Evolutionary conservation across 2,888 invertebrate species (phyloP).

Genomic region (Argyresthia albistria): DNA sequence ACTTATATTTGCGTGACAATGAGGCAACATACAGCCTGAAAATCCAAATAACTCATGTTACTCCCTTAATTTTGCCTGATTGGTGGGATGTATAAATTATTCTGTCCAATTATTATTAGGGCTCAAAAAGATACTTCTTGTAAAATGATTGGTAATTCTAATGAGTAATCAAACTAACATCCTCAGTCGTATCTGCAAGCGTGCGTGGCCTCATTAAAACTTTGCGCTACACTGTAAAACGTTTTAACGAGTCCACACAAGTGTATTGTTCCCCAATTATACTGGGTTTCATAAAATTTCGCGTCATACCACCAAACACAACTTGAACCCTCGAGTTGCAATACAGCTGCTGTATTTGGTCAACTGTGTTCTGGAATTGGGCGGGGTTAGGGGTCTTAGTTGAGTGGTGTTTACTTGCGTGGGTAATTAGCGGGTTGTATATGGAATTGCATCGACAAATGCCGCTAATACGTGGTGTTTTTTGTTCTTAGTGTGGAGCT

Average conservation of each 20-base stretch:
- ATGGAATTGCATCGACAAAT: slow-evolving; percentile 57
- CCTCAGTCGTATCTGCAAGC: too few relatives aligned
- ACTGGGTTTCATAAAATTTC: slow-evolving; percentile 62
- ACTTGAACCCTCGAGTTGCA: slow-evolving; percentile 16
- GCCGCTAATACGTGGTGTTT: slow-evolving; percentile 59
- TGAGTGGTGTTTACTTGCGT: slow-evolving; percentile 2
- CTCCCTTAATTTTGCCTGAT: too few relatives aligned
- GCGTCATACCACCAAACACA: slow-evolving; percentile 28
- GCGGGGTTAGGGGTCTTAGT: neutral
- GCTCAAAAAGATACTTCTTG: too few relatives aligned
- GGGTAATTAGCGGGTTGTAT: slow-evolving; percentile 44
- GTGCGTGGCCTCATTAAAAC: too few relatives aligned
- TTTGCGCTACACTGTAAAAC: slow-evolving; percentile 16
- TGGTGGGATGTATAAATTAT: too few relatives aligned
- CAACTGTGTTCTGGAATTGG: neutral
- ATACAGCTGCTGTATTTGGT: neutral
- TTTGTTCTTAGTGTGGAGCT: slow-evolving; percentile 21
- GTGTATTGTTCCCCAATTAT: slow-evolving; percentile 47
- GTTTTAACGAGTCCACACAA: slow-evolving; percentile 39
- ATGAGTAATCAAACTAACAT: too few relatives aligned
- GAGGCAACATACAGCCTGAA: too few relatives aligned
- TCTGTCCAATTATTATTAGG: too few relatives aligned
- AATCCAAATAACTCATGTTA: too few relatives aligned
- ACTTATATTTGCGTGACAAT: too few relatives aligned
- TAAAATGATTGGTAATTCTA: too few relatives aligned